Percentiles rank a stretch among this genome's conserved stretches.
Conservation (phyloP, 2,113 vertebrate species). For the Catharus fuscescens region DNA sequence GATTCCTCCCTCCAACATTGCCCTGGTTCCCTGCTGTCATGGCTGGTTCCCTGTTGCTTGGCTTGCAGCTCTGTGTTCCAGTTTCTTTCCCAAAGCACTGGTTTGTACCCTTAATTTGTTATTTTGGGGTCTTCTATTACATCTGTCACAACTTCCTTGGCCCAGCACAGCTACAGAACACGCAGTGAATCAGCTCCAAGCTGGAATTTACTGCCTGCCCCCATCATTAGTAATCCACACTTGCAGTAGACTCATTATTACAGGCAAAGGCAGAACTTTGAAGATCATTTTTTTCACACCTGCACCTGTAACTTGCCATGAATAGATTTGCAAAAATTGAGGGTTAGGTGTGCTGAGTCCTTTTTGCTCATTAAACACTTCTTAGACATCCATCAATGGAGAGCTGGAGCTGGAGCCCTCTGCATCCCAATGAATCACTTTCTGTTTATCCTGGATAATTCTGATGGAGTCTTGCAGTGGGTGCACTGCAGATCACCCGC, state of each 20-base stretch:
- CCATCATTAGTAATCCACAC: background rate
- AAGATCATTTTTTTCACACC: background rate
- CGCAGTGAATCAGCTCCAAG: background rate
- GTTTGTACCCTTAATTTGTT: background rate
- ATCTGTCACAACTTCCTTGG: background rate
- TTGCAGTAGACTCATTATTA: background rate
- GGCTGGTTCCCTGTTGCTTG: background rate
- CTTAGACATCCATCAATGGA: background rate
- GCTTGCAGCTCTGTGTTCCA: background rate
- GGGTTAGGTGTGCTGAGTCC: background rate
- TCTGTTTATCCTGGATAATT: background rate
- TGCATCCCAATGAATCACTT: background rate
- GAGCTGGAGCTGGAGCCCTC: background rate
- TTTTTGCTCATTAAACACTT: constrained; percentile 22
- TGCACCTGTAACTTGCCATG: background rate
- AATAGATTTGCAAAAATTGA: background rate
- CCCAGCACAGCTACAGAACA: background rate
- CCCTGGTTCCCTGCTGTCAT: background rate
- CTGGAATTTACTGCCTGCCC: background rate
- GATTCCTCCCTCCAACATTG: background rate
- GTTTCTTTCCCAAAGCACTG: background rate
- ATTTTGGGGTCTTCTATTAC: background rate
- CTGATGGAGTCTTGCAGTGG: background rate
- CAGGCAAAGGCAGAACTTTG: background rate
- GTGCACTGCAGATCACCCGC: background rate